Evolutionary conservation across 2,113 vertebrate genomes (phyloP).

Genomic region (Halichoerus grypus): DNA sequence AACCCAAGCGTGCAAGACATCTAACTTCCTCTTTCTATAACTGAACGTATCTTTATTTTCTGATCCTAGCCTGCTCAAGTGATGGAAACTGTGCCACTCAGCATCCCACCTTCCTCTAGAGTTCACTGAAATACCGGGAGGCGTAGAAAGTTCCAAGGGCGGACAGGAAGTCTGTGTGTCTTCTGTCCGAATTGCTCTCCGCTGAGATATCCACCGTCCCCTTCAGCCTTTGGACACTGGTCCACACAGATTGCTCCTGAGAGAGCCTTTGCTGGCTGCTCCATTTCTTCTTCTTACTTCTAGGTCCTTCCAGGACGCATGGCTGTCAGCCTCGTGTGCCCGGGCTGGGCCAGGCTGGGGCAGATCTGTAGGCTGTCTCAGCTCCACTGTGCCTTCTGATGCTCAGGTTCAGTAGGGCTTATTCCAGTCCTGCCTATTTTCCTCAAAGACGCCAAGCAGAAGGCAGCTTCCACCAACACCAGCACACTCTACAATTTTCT

Average conservation of each 20-base stretch:
- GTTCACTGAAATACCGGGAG: neutral
- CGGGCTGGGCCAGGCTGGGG: neutral
- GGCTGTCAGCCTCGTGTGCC: rapidly evolving
- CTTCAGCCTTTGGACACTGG: too few relatives aligned
- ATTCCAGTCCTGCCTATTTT: neutral
- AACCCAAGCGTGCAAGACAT: neutral
- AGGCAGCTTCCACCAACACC: neutral
- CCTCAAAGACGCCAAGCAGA: neutral
- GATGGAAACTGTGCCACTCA: neutral
- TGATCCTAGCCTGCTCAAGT: neutral
- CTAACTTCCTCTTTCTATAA: neutral
- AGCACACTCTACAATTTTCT: neutral
- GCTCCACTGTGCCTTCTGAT: neutral
- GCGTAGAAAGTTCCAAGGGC: neutral
- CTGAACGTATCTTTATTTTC: neutral
- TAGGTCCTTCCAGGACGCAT: rapidly evolving
- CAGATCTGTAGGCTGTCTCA: rapidly evolving
- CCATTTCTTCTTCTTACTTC: neutral
- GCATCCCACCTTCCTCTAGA: neutral
- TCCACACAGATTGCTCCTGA: rapidly evolving
- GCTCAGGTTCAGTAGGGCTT: rapidly evolving
- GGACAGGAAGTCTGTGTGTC: rapidly evolving
- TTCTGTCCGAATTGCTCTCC: rapidly evolving
- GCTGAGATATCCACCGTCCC: rapidly evolving
- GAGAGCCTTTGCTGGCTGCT: rapidly evolving